Evolutionary conservation across 2,797 vertebrate species (phyloP).

Genomic region (Notolabrus celidotus): DNA sequence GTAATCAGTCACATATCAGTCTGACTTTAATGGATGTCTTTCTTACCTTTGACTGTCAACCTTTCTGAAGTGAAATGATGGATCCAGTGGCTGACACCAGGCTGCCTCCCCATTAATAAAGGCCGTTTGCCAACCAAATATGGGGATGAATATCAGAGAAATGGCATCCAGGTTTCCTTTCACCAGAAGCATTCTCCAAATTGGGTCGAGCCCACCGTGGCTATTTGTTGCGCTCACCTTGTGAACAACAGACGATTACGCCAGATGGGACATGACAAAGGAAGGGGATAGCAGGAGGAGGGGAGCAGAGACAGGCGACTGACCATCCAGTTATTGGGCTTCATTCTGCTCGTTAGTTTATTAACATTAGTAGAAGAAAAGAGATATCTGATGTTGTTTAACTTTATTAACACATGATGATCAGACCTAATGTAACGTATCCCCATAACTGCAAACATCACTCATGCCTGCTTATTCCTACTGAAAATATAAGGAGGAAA

Average conservation of each 20-base stretch:
- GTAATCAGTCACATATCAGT: neutral
- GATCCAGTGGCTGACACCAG: conserved; percentile 54
- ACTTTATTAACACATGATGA: too few species aligned
- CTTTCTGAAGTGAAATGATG: conserved; percentile 64
- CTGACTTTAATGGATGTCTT: conserved; percentile 2
- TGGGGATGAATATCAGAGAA: conserved; percentile 72
- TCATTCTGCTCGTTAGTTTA: neutral
- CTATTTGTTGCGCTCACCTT: conserved; percentile 76
- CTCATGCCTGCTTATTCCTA: too few species aligned
- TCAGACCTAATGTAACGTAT: too few species aligned
- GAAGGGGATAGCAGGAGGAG: conserved; percentile 43
- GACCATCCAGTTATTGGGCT: conserved; percentile 20
- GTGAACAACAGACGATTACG: conserved; percentile 46
- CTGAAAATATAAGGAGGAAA: neutral
- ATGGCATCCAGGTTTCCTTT: conserved; percentile 66
- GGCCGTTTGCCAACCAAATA: conserved; percentile 75
- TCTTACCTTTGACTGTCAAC: conserved; percentile 69
- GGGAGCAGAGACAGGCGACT: conserved; percentile 24
- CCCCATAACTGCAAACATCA: too few species aligned
- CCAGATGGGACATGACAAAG: conserved; percentile 49
- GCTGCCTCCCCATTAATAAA: conserved; percentile 72
- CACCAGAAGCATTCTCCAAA: conserved; percentile 67
- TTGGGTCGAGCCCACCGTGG: conserved; percentile 56
- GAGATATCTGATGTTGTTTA: too few species aligned
- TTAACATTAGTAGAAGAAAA: neutral